Evolutionary conservation across 2,888 invertebrate genomes (phyloP).

Genomic region (Drosophila quinaria): DNA sequence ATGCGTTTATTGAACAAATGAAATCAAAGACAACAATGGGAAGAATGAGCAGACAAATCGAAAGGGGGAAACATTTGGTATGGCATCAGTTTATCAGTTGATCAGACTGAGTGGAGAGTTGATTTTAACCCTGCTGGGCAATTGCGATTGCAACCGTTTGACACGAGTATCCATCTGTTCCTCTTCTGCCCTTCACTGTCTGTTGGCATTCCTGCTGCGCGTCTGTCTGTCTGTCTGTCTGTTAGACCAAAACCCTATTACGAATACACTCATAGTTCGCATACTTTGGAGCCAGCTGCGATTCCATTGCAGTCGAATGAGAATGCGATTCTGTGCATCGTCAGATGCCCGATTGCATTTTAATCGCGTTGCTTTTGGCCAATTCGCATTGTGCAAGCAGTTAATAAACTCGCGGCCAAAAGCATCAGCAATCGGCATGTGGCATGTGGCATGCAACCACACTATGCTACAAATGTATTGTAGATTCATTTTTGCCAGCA

Average conservation of each 20-base stretch:
- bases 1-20: constrained; percentile 72
- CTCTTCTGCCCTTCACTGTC: too few species aligned
- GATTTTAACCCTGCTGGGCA: constrained; percentile 1
- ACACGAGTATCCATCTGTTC: neutral
- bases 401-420: constrained; percentile 58
- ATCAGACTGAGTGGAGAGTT: constrained; percentile 7
- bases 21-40: constrained; percentile 33
- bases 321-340: constrained; percentile 21
- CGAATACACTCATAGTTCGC: constrained; percentile 25
- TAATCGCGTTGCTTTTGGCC: constrained; percentile 50
- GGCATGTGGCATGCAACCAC: constrained; percentile 38
- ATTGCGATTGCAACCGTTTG: constrained; percentile 15
- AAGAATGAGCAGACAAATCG: neutral
- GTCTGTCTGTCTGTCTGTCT: constrained; percentile 1
- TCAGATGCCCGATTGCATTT: constrained; percentile 51
- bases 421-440: constrained; percentile 15
- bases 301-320: constrained; percentile 11
- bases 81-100: constrained; percentile 26
- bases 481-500: neutral
- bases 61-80: constrained; percentile 8
- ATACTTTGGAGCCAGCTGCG: constrained; percentile 52
- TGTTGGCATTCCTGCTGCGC: constrained; percentile 10
- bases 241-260: constrained; percentile 7
- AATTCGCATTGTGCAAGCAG: constrained; percentile 28
- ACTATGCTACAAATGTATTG: constrained; percentile 2